Percentiles rank a stretch among this genome's conserved stretches.
phyloP scores from a whole-genome alignment of 53 echinoderm and acorn worm genomes.

The Holothuria scabra region DNA sequence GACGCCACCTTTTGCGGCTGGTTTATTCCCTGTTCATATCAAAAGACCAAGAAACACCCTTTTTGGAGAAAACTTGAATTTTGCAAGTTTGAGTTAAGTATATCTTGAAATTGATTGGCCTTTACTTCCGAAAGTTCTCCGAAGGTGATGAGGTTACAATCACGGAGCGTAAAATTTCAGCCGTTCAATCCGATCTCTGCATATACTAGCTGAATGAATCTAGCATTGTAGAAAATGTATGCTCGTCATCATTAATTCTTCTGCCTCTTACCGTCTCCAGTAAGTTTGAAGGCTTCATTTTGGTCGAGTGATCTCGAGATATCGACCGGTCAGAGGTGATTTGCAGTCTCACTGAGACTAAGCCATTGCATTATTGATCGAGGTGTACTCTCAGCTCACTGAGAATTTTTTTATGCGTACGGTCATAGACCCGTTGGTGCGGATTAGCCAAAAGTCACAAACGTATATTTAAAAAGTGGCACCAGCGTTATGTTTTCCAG shows the following conservation, averaged over 20 bases:
- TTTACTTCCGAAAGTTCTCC: constrained; percentile 27
- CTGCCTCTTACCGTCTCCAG: background rate
- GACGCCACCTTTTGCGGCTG: too few relatives aligned
- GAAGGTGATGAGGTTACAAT: background rate
- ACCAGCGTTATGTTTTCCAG: background rate
- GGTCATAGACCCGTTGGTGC: constrained; percentile 29
- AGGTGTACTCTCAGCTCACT: background rate
- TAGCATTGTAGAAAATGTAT: too few relatives aligned
- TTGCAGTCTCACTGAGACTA: constrained; percentile 26
- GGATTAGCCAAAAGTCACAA: constrained; percentile 44
- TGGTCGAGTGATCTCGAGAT: background rate
- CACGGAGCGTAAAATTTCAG: too few relatives aligned
- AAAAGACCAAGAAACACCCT: too few relatives aligned
- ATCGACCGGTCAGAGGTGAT: constrained; percentile 39
- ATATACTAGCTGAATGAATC: too few relatives aligned
- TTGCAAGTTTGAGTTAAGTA: constrained; percentile 15
- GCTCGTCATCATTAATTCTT: too few relatives aligned
- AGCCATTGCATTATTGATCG: constrained; percentile 30
- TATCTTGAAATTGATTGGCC: constrained; percentile 31
- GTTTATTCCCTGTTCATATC: too few relatives aligned
- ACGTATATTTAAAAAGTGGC: background rate
- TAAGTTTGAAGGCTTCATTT: constrained; percentile 29
- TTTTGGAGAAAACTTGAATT: background rate
- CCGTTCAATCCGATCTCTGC: too few relatives aligned
- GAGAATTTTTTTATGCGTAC: background rate